Percentiles rank a stretch among this genome's conserved stretches.
Conservation (phyloP, 2,888 invertebrate genomes). For the Erebia epiphron region DNA sequence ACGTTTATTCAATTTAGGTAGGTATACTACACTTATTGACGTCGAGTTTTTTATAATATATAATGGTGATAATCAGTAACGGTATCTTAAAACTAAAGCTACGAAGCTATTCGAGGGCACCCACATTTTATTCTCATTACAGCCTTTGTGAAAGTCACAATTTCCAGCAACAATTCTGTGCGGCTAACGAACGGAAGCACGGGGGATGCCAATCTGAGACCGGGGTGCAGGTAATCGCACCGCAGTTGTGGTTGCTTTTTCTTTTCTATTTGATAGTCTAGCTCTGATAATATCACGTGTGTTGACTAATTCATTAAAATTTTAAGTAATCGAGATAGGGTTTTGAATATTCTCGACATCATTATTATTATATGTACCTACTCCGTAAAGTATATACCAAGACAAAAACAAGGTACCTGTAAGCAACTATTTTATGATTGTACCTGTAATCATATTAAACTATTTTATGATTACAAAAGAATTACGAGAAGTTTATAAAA, state of each 20-base stretch:
- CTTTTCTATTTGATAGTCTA: slow-evolving; percentile 61
- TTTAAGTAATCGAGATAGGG: too few relatives aligned
- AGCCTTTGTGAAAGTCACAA: slow-evolving; percentile 46
- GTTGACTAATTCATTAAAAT: neutral
- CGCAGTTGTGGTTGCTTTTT: slow-evolving; percentile 69
- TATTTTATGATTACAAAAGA: neutral
- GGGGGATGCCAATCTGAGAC: slow-evolving; percentile 75
- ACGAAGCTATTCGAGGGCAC: neutral
- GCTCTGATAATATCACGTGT: neutral
- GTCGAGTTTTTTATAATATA: too few relatives aligned
- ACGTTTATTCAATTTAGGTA: too few relatives aligned
- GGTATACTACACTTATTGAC: too few relatives aligned
- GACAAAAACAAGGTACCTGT: too few relatives aligned
- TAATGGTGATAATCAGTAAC: too few relatives aligned
- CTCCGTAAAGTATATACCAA: too few relatives aligned
- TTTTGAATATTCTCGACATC: too few relatives aligned
- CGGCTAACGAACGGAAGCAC: slow-evolving; percentile 78
- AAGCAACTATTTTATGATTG: too few relatives aligned
- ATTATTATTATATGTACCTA: too few relatives aligned
- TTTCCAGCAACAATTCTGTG: slow-evolving; percentile 77
- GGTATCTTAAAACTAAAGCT: too few relatives aligned
- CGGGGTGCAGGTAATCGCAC: slow-evolving; percentile 68
- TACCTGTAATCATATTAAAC: too few relatives aligned
- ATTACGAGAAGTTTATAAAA: neutral
- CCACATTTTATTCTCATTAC: slow-evolving; percentile 21